These are phyloP conservation scores for Nycticryphes semicollaris DNA, from an alignment of 2,113 vertebrate genomes.

Conservation along the genomic window DNA sequence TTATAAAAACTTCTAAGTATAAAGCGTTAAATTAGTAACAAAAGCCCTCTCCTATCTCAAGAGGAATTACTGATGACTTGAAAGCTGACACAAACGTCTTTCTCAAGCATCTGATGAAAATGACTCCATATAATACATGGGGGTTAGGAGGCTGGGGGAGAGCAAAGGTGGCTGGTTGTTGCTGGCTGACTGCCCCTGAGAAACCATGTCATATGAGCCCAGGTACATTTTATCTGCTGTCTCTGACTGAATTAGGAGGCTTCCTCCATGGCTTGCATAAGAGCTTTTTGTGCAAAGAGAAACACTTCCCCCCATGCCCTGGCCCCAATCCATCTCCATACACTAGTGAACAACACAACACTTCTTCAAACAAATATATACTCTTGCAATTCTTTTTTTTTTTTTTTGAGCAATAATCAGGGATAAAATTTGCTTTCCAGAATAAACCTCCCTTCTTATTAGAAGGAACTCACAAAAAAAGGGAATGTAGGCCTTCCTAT, in stretches of 20 bases:
- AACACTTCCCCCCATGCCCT: not conserved
- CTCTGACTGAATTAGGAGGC: not conserved
- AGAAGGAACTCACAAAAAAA: not conserved
- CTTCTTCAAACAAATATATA: not conserved
- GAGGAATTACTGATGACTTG: not conserved
- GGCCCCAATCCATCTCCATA: not conserved
- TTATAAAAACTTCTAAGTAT: not conserved
- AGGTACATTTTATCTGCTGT: not conserved
- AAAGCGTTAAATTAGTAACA: not conserved
- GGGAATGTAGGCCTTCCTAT: not conserved
- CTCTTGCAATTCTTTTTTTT: not conserved
- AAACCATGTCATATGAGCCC: accelerated
- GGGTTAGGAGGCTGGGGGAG: not conserved
- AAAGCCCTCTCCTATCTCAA: not conserved
- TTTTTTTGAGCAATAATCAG: not conserved
- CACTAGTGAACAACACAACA: not conserved
- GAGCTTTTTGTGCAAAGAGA: not conserved
- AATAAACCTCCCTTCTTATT: not conserved
- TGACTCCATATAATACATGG: not conserved
- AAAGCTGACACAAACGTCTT: not conserved
- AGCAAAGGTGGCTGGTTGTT: not conserved
- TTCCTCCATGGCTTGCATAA: not conserved
- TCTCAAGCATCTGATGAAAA: not conserved
- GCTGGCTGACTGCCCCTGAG: not conserved
- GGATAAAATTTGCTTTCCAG: not conserved